Evolutionary conservation across 2,888 invertebrate genomes (phyloP).

Genomic region (Amitus sp.): DNA sequence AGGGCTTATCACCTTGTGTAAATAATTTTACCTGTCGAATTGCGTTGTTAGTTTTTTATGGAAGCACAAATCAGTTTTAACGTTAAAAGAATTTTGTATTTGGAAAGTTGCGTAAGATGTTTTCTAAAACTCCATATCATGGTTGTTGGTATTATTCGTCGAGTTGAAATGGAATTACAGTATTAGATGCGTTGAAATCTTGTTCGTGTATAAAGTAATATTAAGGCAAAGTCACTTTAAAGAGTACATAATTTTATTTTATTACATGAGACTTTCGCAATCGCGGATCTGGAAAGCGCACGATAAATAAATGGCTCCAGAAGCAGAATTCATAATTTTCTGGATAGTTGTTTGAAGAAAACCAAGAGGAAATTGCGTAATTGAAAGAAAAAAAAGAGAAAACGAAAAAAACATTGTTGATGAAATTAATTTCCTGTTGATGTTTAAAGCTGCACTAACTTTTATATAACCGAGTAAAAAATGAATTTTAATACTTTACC

Average conservation of each 20-base stretch:
- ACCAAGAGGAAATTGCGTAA: slow-evolving; percentile 28
- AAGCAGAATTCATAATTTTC: slow-evolving; percentile 27
- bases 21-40: not conserved
- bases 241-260: slow-evolving; percentile 26
- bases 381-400: not conserved
- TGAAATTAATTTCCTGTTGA: slow-evolving; percentile 37
- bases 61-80: not conserved
- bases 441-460: slow-evolving; percentile 8
- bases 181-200: slow-evolving; percentile 33
- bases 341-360: slow-evolving; percentile 34
- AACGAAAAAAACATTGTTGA: slow-evolving; percentile 19
- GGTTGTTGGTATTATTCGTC: slow-evolving; percentile 38
- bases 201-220: slow-evolving; percentile 39
- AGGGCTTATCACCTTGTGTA: not conserved
- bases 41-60: slow-evolving; percentile 1
- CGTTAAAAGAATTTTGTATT: not conserved
- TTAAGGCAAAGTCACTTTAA: slow-evolving; percentile 19
- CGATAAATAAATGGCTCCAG: too few species aligned
- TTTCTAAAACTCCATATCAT: slow-evolving; percentile 39
- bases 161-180: slow-evolving; percentile 32
- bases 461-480: not conserved
- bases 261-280: slow-evolving; percentile 8
- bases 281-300: too few species aligned
- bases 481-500: not conserved
- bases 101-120: slow-evolving; percentile 14